Base-by-base conservation (phyloP, 2,888 invertebrate genomes). In the Epsilonema sp. region DNA sequence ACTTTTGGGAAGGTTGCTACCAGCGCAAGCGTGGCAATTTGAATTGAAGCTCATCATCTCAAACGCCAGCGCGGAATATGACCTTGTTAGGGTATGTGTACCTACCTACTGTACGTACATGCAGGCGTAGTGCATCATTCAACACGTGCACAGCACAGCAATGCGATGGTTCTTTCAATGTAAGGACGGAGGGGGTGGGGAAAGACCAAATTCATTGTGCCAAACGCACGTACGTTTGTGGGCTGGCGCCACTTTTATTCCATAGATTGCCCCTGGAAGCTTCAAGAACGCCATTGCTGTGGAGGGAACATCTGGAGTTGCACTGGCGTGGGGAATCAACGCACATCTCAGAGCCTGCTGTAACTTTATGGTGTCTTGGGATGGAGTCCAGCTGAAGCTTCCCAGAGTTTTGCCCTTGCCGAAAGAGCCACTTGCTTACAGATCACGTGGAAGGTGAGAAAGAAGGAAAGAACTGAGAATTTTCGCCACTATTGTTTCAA, bases 321-420 rank as follows among this genome's bases (percentile, higher is more conserved):
- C 22, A 24, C 41, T 48, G 3, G 40, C 44, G 19, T 49, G 13
- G 4, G 90, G 83, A 0, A 78, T 89, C 59, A 76, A 89, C 63
- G 76, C 83, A 64, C 90, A 82, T 62, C 67, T 90, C 36, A 86
- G 85, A 65, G 76, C 80, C 58, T 79, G 75, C 59, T 80, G 83
- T 64, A 74, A 77, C 52, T 76, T 76, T 56, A 86, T 86, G 58
- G 72, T 87, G 31, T 80, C 83, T 0, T 92, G 90, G 90, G 81
- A 82, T 57, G 79, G 78, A 1, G 66, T 73, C 45, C 78, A 78
- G 53, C 54, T 68, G 8, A 53, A 50, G 3, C 51, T 69, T 2
- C 65, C 67, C 1, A 37, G 45, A 5, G 13, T 4, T 19, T 46
- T 50, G 11, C 53, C 68, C 3, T 65, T 66, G 19, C 52, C 42